Conservation (phyloP, 1,140 invertebrate genomes). For the Chelonus insularis region DNA sequence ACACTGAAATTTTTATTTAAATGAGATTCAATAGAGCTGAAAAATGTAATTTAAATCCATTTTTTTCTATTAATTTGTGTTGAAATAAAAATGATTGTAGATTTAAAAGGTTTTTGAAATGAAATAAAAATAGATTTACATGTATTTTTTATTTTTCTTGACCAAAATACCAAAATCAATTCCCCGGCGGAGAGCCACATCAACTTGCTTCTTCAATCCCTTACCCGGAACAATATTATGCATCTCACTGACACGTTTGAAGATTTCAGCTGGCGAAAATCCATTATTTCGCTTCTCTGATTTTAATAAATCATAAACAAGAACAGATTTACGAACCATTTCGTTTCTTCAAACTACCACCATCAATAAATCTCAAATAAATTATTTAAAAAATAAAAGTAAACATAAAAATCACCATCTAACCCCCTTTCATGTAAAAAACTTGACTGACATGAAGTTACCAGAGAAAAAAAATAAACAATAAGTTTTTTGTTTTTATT, state of each 20-base stretch:
- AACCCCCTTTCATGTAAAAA: not conserved
- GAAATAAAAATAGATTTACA: slow-evolving; percentile 29
- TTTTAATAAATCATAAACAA: slow-evolving; percentile 43
- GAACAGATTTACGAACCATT: slow-evolving; percentile 39
- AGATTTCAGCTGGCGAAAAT: slow-evolving; percentile 38
- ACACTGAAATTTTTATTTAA: too few species aligned
- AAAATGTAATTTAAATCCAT: too few species aligned
- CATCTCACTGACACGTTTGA: slow-evolving; percentile 39
- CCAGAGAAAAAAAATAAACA: slow-evolving; percentile 2
- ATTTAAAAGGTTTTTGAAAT: too few species aligned
- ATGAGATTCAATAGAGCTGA: too few species aligned
- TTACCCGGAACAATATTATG: slow-evolving; percentile 37
- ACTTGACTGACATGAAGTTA: slow-evolving; percentile 2
- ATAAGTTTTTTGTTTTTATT: slow-evolving; percentile 5
- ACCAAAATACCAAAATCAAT: slow-evolving; percentile 45
- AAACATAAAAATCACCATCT: too few species aligned
- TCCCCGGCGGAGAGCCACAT: slow-evolving; percentile 40
- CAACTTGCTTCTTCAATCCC: slow-evolving; percentile 37
- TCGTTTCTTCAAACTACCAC: too few species aligned
- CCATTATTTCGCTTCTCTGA: slow-evolving; percentile 31
- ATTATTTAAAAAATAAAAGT: not conserved
- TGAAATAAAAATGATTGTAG: too few species aligned
- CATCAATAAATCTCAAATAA: too few species aligned
- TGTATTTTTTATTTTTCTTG: slow-evolving; percentile 42
- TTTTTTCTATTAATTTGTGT: too few species aligned